These are phyloP conservation scores for Meleagris gallopavo DNA, from an alignment of 2,113 vertebrate genomes.

Conservation along the genomic window DNA sequence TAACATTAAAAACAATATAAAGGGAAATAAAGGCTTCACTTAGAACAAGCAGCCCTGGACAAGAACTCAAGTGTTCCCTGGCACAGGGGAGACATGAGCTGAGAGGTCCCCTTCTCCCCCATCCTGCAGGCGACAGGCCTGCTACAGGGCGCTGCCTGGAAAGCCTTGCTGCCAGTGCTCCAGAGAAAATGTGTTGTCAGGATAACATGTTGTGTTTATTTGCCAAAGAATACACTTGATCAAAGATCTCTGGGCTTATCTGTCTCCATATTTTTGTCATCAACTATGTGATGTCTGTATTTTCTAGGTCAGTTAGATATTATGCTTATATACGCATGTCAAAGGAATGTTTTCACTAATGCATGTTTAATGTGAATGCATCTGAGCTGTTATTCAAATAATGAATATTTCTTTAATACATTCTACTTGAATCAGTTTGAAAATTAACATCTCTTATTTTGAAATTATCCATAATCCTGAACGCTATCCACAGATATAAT, in stretches of 20 bases:
- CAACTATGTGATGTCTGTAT: slow-evolving; percentile 29
- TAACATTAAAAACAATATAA: neutral
- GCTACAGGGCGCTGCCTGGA: neutral
- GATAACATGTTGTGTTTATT: neutral
- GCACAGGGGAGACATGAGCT: neutral
- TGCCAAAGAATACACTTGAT: neutral
- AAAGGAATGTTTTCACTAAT: slow-evolving; percentile 44
- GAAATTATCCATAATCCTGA: neutral
- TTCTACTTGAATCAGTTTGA: neutral
- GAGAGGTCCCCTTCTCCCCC: accelerated
- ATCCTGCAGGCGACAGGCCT: neutral
- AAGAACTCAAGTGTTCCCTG: neutral
- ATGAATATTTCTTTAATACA: neutral
- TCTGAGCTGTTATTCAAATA: slow-evolving; percentile 13
- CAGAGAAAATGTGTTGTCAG: neutral
- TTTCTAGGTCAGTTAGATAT: slow-evolving; percentile 66
- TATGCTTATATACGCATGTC: neutral
- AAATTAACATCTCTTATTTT: slow-evolving; percentile 35
- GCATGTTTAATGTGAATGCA: slow-evolving; percentile 55
- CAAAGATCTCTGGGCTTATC: slow-evolving; percentile 38
- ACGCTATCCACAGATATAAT: neutral
- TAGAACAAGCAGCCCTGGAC: neutral
- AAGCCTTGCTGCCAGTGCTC: neutral
- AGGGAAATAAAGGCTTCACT: accelerated
- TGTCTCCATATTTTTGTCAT: slow-evolving; percentile 47